These are phyloP conservation scores for Gonocerus acuteangulatus DNA, from an alignment of 2,888 invertebrate genomes.

Conservation along the genomic window DNA sequence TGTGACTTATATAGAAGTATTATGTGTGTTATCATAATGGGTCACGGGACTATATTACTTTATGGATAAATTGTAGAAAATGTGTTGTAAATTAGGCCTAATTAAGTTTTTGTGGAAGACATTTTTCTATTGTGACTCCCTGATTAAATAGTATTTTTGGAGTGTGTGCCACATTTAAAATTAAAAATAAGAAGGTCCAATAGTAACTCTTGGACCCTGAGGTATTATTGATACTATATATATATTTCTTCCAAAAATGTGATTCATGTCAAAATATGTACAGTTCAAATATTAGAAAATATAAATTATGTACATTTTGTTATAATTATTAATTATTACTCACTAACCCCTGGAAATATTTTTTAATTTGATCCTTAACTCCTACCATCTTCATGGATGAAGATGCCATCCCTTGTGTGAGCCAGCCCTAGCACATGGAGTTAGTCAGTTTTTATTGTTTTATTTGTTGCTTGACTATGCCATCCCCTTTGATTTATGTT, in stretches of 20 bases:
- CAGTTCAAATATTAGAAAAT: conserved; percentile 9
- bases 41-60: not conserved
- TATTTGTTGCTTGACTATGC: no score
- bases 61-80: not conserved
- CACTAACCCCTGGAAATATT: no score
- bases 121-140: not conserved
- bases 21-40: not conserved
- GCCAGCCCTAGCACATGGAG: no score
- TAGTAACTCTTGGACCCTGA: not conserved
- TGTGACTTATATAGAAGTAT: not conserved
- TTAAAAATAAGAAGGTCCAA: not conserved
- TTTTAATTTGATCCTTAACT: no score
- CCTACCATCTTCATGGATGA: no score
- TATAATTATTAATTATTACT: not conserved
- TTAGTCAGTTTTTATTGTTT: no score
- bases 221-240: not conserved
- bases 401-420: no score
- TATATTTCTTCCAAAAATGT: conserved; percentile 15
- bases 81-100: not conserved
- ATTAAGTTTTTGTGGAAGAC: not conserved
- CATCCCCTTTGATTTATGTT: no score
- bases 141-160: not conserved
- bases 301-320: conserved; percentile 24
- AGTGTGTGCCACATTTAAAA: not conserved
- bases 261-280: conserved; percentile 17